phyloP scores from a whole-genome alignment of 2,888 invertebrate species.

The Latheticus oryzae region DNA sequence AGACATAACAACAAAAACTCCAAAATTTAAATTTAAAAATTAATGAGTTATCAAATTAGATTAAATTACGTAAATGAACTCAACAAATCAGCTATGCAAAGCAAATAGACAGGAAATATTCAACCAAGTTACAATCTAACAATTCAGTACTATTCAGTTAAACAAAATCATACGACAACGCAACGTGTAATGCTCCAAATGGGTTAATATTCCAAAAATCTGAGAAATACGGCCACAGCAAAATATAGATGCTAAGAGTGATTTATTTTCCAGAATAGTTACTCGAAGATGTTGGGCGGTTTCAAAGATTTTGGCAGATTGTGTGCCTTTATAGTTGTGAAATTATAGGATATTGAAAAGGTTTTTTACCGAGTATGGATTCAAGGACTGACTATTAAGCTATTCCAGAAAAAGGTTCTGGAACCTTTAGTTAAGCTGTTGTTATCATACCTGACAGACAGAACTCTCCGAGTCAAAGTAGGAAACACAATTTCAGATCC shows the following conservation, averaged over 20 bases:
- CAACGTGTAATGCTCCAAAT: constrained; percentile 46
- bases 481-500: constrained; percentile 34
- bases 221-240: constrained; percentile 45
- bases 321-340: constrained; percentile 49
- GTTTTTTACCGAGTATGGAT: constrained; percentile 51
- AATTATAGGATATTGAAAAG: constrained; percentile 39
- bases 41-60: no score
- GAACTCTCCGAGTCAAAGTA: constrained; percentile 47
- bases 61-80: no score
- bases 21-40: no score
- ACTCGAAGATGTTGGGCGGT: no score
- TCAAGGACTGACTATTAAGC: constrained; percentile 48
- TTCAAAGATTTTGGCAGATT: no score
- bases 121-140: no score
- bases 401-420: constrained; percentile 45
- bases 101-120: background rate
- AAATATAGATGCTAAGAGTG: no score
- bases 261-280: no score
- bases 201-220: constrained; percentile 38
- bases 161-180: constrained; percentile 38
- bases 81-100: background rate
- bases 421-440: constrained; percentile 46
- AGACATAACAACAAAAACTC: no score
- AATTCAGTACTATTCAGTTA: constrained; percentile 35
- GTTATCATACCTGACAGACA: constrained; percentile 45